These are phyloP conservation scores for Drosophila paramelanica DNA, from an alignment of 2,888 invertebrate species.

Conservation along the genomic window DNA sequence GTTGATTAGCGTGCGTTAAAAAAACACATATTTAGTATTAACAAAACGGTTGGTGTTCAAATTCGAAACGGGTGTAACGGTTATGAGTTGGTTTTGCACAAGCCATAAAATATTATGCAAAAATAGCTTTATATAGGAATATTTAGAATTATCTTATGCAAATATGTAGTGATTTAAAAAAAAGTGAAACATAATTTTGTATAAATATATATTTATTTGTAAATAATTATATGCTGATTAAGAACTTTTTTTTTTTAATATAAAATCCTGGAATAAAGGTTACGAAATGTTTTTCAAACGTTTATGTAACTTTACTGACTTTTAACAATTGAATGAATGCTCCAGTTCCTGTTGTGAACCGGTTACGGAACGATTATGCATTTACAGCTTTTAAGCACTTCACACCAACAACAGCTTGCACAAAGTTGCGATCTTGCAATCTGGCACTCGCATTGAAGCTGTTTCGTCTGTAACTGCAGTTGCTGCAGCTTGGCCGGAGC, in stretches of 20 bases:
- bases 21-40: no score
- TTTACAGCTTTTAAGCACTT: slow-evolving; percentile 16
- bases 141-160: no score
- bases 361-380: slow-evolving; percentile 34
- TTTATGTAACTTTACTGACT: neutral
- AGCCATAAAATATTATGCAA: no score
- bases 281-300: neutral
- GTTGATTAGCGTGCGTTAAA: no score
- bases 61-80: neutral
- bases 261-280: no score
- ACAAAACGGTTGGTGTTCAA: no score
- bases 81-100: neutral
- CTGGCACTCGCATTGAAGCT: slow-evolving; percentile 26
- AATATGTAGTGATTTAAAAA: no score
- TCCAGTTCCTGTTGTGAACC: neutral
- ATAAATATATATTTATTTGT: no score
- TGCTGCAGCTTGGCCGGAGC: slow-evolving; percentile 5
- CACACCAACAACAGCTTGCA: slow-evolving; percentile 21
- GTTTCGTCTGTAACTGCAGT: slow-evolving; percentile 18
- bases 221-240: no score
- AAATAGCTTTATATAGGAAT: no score
- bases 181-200: no score
- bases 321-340: neutral
- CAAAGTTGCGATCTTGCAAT: slow-evolving; percentile 38
- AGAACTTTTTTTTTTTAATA: no score